phyloP scores from a whole-genome alignment of 2,888 invertebrate genomes.

The Emmelina monodactyla region DNA sequence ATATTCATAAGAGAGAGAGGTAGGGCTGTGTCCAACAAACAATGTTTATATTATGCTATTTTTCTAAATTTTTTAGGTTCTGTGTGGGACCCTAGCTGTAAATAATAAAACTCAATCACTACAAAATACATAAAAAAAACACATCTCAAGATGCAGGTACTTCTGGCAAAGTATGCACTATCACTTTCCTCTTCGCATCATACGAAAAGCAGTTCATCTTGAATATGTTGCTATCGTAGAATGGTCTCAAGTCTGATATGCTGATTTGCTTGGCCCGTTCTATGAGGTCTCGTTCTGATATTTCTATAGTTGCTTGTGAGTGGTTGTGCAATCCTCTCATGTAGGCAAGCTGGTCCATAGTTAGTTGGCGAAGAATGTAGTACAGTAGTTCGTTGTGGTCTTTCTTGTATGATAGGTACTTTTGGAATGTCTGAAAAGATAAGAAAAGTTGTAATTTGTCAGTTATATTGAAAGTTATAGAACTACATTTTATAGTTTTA shows the following conservation, averaged over 20 bases:
- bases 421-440: conserved; percentile 83
- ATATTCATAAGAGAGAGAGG: no score
- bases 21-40: no score
- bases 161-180: conserved; percentile 81
- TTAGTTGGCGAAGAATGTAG: conserved; percentile 92
- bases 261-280: conserved; percentile 90
- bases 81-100: no score
- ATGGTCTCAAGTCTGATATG: conserved; percentile 86
- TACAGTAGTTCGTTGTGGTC: conserved; percentile 96
- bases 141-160: conserved; percentile 24
- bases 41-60: no score
- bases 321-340: conserved; percentile 75
- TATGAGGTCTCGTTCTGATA: conserved; percentile 72
- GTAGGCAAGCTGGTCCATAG: conserved; percentile 89
- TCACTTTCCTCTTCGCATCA: conserved; percentile 83
- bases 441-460: no score
- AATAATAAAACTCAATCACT: no score
- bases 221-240: conserved; percentile 92
- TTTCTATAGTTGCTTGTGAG: conserved; percentile 77
- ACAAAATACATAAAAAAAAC: not conserved
- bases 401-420: conserved; percentile 91
- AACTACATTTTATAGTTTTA: no score
- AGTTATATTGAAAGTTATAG: no score
- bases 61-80: no score
- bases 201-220: conserved; percentile 86